These are phyloP conservation scores for Drosophila formosana DNA, from an alignment of 2,888 invertebrate species.

Conservation along the genomic window DNA sequence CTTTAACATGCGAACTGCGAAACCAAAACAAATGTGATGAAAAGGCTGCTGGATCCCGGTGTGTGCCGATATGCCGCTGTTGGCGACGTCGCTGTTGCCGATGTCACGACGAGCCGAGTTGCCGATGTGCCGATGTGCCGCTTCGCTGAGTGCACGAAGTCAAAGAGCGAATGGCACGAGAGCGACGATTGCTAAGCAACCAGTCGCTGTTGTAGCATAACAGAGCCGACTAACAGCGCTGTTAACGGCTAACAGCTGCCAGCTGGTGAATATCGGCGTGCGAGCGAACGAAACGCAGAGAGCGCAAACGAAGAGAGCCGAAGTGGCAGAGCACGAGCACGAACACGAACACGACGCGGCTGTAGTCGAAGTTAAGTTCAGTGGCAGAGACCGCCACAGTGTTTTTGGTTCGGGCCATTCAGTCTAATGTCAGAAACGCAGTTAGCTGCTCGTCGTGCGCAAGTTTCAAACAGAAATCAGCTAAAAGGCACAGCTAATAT, in stretches of 20 bases:
- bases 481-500: constrained; percentile 53
- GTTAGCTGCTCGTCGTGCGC: constrained; percentile 84
- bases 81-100: background rate
- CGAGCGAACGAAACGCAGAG: constrained; percentile 22
- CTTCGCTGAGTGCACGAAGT: constrained; percentile 49
- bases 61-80: constrained; percentile 28
- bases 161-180: constrained; percentile 50
- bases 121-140: background rate
- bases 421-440: constrained; percentile 85
- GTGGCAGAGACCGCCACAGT: constrained; percentile 65
- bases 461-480: constrained; percentile 60
- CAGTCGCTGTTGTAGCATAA: constrained; percentile 60
- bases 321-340: constrained; percentile 45
- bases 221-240: constrained; percentile 45
- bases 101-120: constrained; percentile 1
- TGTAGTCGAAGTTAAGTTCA: constrained; percentile 58
- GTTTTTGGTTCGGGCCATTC: constrained; percentile 68
- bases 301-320: constrained; percentile 21
- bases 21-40: constrained; percentile 83
- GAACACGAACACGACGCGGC: constrained; percentile 4
- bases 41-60: constrained; percentile 58
- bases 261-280: constrained; percentile 35
- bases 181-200: constrained; percentile 46
- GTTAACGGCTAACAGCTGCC: constrained; percentile 47
- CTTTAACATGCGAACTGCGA: constrained; percentile 67